Evolutionary conservation across 1,140 invertebrate species (phyloP), one percentile per base, ranked within the genome.

Genomic region (Psix sp.): DNA sequence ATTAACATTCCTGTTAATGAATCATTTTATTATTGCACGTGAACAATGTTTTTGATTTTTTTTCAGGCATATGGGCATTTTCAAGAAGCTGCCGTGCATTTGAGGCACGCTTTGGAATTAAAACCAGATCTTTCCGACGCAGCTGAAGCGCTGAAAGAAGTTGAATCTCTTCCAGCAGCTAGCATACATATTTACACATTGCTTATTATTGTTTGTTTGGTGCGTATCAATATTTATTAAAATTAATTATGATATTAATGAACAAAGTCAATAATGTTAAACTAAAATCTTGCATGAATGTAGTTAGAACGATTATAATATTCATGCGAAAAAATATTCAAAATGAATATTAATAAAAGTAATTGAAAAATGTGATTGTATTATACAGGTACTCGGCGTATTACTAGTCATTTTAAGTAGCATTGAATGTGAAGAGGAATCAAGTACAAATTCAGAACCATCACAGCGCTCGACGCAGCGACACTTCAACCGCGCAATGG

Each of bases 401-500:
- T 88, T 95, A 16, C 89, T 95, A 77, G 93, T 94, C 29, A 94
- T 95, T 65, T 82, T 95, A 14, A 93, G 93, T 33, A 94, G 91
- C 15, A 67, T 86, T 10, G 84, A 87, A 60, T 85, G 84, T 18
- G 84, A 86, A 26, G 85, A 86, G 31, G 84, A 84, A 56, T 79
- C 85, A 90, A 94, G 78, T 88, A 83, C 73, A 88, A 89, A 76
- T 83, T 88, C 63, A 88, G 92, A 77, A 80, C 87, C 67, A 88
- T 90, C 79, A 54, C 91, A 91, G 62, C 93, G 93, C 77, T 90
- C 91, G 10, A 90, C 90, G 21, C 91, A 91, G 76, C 89, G 94
- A 7, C 94, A 95, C 80, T 95, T 95, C 80, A 95, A 94, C 85
- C 88, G 94, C 45, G 93, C 94, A 1, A 94, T 95, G 92, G 93